Base-by-base conservation (phyloP, 2,113 vertebrate species). In the Motacilla tschutschensis region DNA sequence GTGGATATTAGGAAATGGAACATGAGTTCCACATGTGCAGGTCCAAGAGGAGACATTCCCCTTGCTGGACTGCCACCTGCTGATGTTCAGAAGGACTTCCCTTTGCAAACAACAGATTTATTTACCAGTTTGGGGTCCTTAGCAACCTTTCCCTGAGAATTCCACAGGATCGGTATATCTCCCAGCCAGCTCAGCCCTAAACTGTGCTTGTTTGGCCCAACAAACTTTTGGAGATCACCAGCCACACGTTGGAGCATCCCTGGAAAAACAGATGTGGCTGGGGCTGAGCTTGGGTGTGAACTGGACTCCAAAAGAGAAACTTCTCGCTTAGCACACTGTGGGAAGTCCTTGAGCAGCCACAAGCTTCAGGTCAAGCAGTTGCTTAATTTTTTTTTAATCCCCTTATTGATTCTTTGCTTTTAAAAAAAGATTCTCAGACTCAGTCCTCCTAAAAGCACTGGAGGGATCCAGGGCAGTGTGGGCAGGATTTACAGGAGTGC, bases 401-500 rank as follows among this genome's bases (percentile, higher is more conserved):
- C 28, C 65, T 51, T 64, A 46, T 72, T 85, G 85, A 87, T 91
- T 82, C 58, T 87, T 94, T 90, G n/a, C 75, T 89, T 93, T 93
- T 24, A 8, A 72, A 86, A 59, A 71, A 66, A 35, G 21, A 28
- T 36, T 93, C 77, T 85, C 83, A 83, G 47, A 64, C 51, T 12
- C 66, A 88, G 77, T 43, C 28, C 70, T 90, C 50, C 21, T 79
- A 83, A 80, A 94, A 91, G 73, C 71, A 35, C 29, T 29, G 63
- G 53, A 36, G 55, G 60, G 54, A 89, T 86, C 81, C 79, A 85
- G 71, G n/a, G 29, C 31, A 50, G 47, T 9, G 55, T 78, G 89
- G 84, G 88, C 91, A 93, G 88, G 75, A 79, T 88, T 70, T 82
- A 33, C 9, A 6, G 35, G 64, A 91, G 86, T 85, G 83, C 73